These are phyloP conservation scores for Papilio dardanus DNA, from an alignment of 1,140 invertebrate species.

Conservation along the genomic window DNA sequence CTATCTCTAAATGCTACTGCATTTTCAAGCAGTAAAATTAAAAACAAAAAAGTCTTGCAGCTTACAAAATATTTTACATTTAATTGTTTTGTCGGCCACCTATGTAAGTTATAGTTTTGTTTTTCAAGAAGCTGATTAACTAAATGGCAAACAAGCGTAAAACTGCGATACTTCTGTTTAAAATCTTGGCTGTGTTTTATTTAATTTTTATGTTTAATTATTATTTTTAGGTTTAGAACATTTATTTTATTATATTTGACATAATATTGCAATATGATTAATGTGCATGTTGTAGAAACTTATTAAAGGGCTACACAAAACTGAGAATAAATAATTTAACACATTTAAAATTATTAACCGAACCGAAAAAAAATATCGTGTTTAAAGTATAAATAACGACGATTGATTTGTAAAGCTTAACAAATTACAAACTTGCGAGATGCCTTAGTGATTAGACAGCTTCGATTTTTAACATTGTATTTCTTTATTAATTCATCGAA, in stretches of 20 bases:
- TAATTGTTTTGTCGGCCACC: background rate
- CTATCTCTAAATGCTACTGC: too few species aligned
- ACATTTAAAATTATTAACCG: background rate
- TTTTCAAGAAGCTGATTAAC: background rate
- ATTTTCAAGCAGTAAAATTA: background rate
- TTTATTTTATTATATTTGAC: background rate
- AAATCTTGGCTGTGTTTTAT: conserved; percentile 5
- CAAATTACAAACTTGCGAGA: background rate
- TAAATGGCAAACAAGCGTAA: background rate
- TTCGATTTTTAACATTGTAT: background rate
- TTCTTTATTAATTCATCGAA: conserved; percentile 10
- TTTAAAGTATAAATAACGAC: conserved; percentile 1
- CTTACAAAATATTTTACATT: background rate
- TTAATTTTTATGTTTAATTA: conserved; percentile 5
- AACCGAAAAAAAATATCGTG: background rate
- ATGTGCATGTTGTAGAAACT: background rate
- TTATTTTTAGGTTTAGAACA: background rate
- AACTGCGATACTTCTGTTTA: background rate
- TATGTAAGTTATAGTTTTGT: background rate
- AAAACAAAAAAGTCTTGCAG: background rate
- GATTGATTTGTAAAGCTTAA: background rate
- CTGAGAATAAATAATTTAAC: background rate
- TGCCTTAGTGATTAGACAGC: background rate
- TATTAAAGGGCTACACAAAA: background rate
- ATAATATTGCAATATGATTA: background rate